Percentiles rank a stretch among this genome's conserved stretches.
phyloP scores from a whole-genome alignment of 2,888 invertebrate genomes.

The Agonopterix subpropinquella region DNA sequence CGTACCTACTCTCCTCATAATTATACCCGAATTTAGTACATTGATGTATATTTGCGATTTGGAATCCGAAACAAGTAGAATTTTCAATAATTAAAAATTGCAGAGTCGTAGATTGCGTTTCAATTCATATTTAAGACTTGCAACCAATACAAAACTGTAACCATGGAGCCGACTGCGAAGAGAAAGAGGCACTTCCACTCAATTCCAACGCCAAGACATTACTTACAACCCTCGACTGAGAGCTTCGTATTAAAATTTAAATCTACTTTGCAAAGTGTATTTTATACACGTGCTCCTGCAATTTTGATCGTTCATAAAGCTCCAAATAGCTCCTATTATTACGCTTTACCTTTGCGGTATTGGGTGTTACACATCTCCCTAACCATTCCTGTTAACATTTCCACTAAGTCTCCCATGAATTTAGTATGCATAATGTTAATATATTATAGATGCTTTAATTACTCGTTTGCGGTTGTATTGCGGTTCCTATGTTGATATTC shows the following conservation, averaged over 20 bases:
- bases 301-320: slow-evolving; percentile 75
- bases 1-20: too few species aligned
- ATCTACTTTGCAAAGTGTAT: slow-evolving; percentile 76
- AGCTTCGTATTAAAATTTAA: slow-evolving; percentile 76
- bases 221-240: slow-evolving; percentile 70
- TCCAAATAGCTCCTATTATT: slow-evolving; percentile 69
- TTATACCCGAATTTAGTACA: too few species aligned
- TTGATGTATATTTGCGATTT: too few species aligned
- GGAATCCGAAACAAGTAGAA: too few species aligned
- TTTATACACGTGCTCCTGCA: slow-evolving; percentile 74
- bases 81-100: too few species aligned
- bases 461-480: slow-evolving; percentile 61
- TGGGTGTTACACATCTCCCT: slow-evolving; percentile 64
- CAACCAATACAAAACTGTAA: not conserved
- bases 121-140: too few species aligned
- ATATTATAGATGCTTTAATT: slow-evolving; percentile 70
- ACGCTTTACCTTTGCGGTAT: slow-evolving; percentile 68
- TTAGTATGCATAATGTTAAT: slow-evolving; percentile 67
- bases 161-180: not conserved
- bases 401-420: slow-evolving; percentile 60
- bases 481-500: slow-evolving; percentile 46
- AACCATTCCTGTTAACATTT: slow-evolving; percentile 52
- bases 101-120: too few species aligned
- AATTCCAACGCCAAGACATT: slow-evolving; percentile 65
- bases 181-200: slow-evolving; percentile 44